A percentile compares a stretch with the other conserved stretches of the same genome.
These are phyloP conservation scores for Campaea margaritaria DNA, from an alignment of 2,888 invertebrate genomes.

Conservation along the genomic window DNA sequence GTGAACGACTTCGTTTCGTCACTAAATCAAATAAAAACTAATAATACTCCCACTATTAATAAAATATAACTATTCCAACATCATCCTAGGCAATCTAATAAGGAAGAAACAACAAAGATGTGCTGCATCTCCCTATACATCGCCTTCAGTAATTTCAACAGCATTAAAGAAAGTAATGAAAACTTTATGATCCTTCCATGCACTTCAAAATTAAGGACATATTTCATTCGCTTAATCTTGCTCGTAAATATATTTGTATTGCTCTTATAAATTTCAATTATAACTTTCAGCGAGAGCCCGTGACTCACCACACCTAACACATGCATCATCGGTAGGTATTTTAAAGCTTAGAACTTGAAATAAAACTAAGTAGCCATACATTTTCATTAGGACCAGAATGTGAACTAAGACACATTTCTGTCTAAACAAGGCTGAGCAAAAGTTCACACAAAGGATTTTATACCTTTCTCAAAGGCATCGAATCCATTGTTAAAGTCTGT, in stretches of 20 bases:
- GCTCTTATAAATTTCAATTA: constrained; percentile 15
- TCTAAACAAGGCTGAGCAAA: constrained; percentile 39
- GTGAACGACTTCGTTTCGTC: too few species aligned
- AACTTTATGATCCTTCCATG: constrained; percentile 18
- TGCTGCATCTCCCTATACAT: too few species aligned
- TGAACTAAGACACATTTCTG: constrained; percentile 28
- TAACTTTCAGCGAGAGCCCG: constrained; percentile 6
- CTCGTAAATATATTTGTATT: constrained; percentile 20
- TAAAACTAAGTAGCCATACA: constrained; percentile 5
- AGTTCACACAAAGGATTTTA: constrained; percentile 55
- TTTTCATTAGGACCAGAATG: constrained; percentile 44
- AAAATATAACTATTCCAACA: too few species aligned
- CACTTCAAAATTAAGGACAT: constrained; percentile 8
- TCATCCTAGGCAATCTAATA: too few species aligned
- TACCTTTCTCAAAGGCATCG: constrained; percentile 45
- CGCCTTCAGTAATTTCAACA: neutral
- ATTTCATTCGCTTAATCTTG: constrained; percentile 9
- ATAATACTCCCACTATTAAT: too few species aligned
- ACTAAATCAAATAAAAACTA: too few species aligned
- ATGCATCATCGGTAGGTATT: too few species aligned
- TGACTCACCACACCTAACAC: too few species aligned
- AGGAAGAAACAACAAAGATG: too few species aligned
- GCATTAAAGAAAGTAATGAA: constrained; percentile 14
- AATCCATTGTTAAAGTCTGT: constrained; percentile 44
- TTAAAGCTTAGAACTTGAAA: neutral